Evolutionary conservation across 2,113 vertebrate species (phyloP), one percentile per base, ranked within the genome.

Genomic region (Plecturocebus donacophilus): DNA sequence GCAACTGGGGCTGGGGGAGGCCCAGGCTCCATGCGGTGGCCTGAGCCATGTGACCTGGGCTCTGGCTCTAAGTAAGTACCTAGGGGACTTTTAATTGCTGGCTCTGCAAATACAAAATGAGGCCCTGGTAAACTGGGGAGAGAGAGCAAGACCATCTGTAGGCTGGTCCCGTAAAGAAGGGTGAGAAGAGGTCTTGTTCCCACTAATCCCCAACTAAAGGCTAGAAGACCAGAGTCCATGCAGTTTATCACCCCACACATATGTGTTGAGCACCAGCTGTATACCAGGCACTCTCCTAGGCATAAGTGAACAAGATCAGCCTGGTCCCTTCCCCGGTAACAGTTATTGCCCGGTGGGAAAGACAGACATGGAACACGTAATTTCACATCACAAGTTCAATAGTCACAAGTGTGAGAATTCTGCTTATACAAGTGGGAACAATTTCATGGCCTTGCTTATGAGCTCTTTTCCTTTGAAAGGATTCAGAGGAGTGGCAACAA

Each of bases 331-430:
- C 40, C 14, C 19, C 40, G n/a, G 40, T 54, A 83, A 92, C 80
- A 73, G 49, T 71, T 42, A 25, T 61, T 45, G 47, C 80, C 84
- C 27, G 5, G 8, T 30, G 64, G 86, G 77, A 87, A 92, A 94
- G 83, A 89, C 42, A 91, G 91, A 82, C 61, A 19, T 52, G 54
- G 25, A 47, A 88, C 80, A 95, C 86, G 75, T 82, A 87, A 94
- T 77, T 73, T 45, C 68, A 77, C 82, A 16, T 40, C 70, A 64
- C 47, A 45, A 81, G 80, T 77, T 81, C 66, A 90, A n/a, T 42
- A 75, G 49, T 61, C 83, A 58, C 61, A 90, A 95, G 87, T 54
- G 70, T 93, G 58, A 94, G 96, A 54, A 68, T 84, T 83, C 71
- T 83, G 86, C 87, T 87, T 93, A 54, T 64, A 93, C 75, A 58